Base-by-base conservation (phyloP, 2,113 vertebrate species). In the Pseudorhombus dupliciocellatus region DNA sequence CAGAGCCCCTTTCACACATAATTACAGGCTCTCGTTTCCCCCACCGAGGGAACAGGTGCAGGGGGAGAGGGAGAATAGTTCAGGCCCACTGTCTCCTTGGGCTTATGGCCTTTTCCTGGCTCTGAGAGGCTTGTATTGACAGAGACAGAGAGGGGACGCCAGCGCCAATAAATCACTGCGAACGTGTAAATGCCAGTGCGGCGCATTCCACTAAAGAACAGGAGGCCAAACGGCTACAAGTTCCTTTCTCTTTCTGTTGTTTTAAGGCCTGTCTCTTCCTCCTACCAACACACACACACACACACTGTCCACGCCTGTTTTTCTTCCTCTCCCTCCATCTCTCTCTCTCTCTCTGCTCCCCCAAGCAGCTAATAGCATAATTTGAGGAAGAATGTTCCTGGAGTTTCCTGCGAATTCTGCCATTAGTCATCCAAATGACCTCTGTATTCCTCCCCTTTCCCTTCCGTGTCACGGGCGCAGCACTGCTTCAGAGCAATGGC, bases 381-480 rank as follows among this genome's bases (percentile, higher is more conserved):
- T 97, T 95, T 96, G 95, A 96, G 94, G 93, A 96, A 96, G 96
- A 97, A 97, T 96, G 95, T 93, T 96, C 93, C 92, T 89, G 94
- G 96, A 95, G 97, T 96, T 97, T 97, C 96, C 96, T 97, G 96
- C 95, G 94, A 97, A 96, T 95, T 95, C 94, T 93, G 92, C 94
- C 95, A 96, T 96, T 95, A 94, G 95, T 96, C 95, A 96, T 94
- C 93, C 93, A 87, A 94, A 94, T 93, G 93, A 95, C 93, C 92
- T 93, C 93, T 91, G 90, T 91, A 91, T 91, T 92, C 89, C 92
- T 92, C 91, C 89, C 80, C 77, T 75, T 81, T 86, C 78, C 54
- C 82, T 74, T 80, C 73, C 11, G 34, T 86, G 83, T 87, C 88
- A 85, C 84, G 70, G 73, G 58, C 77, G 57, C 57, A 69, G 77